Evolutionary conservation across 2,113 vertebrate genomes (phyloP).

Genomic region (Ellobius talpinus): DNA sequence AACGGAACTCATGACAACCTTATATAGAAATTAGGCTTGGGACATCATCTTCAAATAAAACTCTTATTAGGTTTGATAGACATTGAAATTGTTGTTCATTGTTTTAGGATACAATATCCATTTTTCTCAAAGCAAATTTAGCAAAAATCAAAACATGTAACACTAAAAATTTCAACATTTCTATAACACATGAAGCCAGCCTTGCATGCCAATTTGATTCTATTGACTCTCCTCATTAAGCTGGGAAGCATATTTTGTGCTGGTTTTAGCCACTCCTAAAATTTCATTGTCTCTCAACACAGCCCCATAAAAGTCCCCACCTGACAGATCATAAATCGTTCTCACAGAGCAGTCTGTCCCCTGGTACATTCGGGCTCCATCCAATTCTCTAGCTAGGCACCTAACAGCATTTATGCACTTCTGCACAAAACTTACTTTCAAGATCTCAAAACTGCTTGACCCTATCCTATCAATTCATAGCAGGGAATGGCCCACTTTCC

Average conservation of each 20-base stretch:
- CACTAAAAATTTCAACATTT: constrained; percentile 72
- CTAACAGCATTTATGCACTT: constrained; percentile 66
- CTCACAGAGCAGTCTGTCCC: constrained; percentile 64
- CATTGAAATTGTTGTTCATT: constrained; percentile 44
- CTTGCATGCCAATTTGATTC: constrained; percentile 54
- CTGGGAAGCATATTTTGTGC: constrained; percentile 79
- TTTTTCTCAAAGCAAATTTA: constrained; percentile 75
- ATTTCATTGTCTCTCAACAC: constrained; percentile 78
- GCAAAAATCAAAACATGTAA: constrained; percentile 77
- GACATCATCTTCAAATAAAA: constrained; percentile 68
- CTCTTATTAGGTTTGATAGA: constrained; percentile 69
- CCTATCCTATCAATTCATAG: constrained; percentile 60
- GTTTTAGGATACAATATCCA: constrained; percentile 58
- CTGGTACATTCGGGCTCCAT: background rate
- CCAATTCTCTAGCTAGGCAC: constrained; percentile 65
- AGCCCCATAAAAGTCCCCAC: constrained; percentile 72
- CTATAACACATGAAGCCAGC: constrained; percentile 70
- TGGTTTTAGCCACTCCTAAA: constrained; percentile 77
- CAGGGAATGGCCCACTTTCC: constrained; percentile 44
- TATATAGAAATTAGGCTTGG: constrained; percentile 26
- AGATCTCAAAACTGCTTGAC: constrained; percentile 66
- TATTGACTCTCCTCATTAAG: constrained; percentile 79
- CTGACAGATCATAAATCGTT: constrained; percentile 78
- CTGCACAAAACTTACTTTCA: constrained; percentile 60
- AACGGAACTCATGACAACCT: constrained; percentile 17